phyloP scores from a whole-genome alignment of 2,113 vertebrate genomes.

The Mobula birostris region DNA sequence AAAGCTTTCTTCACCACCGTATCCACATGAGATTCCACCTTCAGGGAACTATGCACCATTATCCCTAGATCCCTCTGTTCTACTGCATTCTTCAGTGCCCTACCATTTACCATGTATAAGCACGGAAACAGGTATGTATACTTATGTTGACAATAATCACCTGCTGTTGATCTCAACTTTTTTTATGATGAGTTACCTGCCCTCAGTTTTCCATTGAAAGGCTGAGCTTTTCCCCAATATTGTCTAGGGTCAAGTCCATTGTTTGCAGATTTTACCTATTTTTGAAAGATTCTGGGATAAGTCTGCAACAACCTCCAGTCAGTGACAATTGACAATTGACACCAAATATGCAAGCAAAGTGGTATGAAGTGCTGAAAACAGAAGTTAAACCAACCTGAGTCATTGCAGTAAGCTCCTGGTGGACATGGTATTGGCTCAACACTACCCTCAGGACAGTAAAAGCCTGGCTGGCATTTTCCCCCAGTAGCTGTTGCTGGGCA shows the following conservation, averaged over 20 bases:
- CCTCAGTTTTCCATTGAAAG: neutral
- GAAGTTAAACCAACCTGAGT: slow-evolving; percentile 59
- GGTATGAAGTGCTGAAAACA: neutral
- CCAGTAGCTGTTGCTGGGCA: slow-evolving; percentile 85
- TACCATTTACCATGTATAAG: too few species aligned
- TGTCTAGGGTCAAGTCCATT: neutral
- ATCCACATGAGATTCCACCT: too few species aligned
- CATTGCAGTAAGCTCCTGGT: slow-evolving; percentile 71
- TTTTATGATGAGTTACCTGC: too few species aligned
- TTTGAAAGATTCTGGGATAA: neutral
- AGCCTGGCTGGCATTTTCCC: slow-evolving; percentile 74
- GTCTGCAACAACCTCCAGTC: neutral
- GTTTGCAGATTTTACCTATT: neutral
- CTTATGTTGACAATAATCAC: neutral
- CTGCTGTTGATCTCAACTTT: neutral
- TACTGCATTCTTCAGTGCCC: too few species aligned
- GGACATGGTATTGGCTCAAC: slow-evolving; percentile 68
- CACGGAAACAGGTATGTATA: neutral
- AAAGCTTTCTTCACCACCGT: too few species aligned
- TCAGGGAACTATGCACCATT: too few species aligned
- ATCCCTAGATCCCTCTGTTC: too few species aligned
- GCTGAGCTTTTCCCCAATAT: neutral
- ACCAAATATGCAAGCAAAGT: neutral
- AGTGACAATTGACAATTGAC: neutral
- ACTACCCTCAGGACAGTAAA: slow-evolving; percentile 74